These are phyloP conservation scores for Coleophora flavipennella DNA, from an alignment of 2,888 invertebrate species.

Conservation along the genomic window DNA sequence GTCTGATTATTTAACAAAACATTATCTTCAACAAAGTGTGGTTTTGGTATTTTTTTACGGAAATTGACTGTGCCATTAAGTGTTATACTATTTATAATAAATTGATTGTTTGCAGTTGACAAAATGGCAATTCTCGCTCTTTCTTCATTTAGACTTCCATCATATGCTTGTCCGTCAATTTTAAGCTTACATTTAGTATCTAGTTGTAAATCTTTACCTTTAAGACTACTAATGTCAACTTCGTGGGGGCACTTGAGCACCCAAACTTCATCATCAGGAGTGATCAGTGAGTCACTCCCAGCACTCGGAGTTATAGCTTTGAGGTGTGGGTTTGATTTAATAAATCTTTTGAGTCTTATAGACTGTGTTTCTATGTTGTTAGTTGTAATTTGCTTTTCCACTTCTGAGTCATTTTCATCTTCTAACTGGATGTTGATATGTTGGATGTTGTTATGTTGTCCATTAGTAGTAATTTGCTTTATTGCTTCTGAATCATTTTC, in stretches of 20 bases:
- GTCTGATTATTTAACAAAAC: slow-evolving; percentile 29
- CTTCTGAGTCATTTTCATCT: slow-evolving; percentile 27
- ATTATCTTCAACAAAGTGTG: slow-evolving; percentile 33
- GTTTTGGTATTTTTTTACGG: slow-evolving; percentile 45
- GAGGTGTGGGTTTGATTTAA: slow-evolving; percentile 28
- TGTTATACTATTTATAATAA: slow-evolving; percentile 27
- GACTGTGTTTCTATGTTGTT: slow-evolving; percentile 12
- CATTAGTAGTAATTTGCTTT: slow-evolving; percentile 1
- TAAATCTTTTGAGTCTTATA: slow-evolving; percentile 26
- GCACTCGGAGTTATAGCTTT: slow-evolving; percentile 17
- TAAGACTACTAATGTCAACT: slow-evolving; percentile 29
- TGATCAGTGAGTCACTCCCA: slow-evolving; percentile 18
- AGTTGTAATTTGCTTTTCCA: slow-evolving; percentile 7
- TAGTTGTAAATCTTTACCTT: slow-evolving; percentile 25
- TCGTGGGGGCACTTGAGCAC: slow-evolving; percentile 41
- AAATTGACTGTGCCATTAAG: slow-evolving; percentile 32
- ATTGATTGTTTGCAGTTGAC: slow-evolving; percentile 19
- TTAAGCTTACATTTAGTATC: slow-evolving; percentile 46
- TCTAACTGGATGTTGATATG: slow-evolving; percentile 26
- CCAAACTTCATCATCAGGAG: slow-evolving; percentile 47
- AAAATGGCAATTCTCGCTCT: slow-evolving; percentile 22
- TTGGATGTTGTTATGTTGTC: slow-evolving; percentile 7
- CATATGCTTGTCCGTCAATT: slow-evolving; percentile 39
- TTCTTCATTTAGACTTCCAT: slow-evolving; percentile 27
- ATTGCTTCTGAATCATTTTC: background rate